Conservation (phyloP, 2,888 invertebrate species). For the Drosophila greeni region DNA sequence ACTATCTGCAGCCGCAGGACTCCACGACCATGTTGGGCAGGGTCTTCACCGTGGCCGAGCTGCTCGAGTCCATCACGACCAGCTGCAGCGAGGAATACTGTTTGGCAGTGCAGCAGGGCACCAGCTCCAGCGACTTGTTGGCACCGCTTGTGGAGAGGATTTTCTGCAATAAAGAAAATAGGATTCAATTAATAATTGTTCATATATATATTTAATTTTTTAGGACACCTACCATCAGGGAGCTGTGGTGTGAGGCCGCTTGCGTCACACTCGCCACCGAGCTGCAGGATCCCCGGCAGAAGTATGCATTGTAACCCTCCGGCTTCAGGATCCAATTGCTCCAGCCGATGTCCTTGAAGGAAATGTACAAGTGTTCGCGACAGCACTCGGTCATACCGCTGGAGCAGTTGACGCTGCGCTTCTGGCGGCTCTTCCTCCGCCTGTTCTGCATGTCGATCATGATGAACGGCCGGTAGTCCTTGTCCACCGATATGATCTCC, state of each 20-base stretch:
- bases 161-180: conserved; percentile 81
- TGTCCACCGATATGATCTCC: conserved; percentile 84
- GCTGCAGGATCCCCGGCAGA: conserved; percentile 90
- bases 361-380: conserved; percentile 88
- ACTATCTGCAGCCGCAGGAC: conserved; percentile 91
- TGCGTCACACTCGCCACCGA: conserved; percentile 85
- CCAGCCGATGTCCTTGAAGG: conserved; percentile 92
- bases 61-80: conserved; percentile 88
- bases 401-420: conserved; percentile 84
- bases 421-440: conserved; percentile 80
- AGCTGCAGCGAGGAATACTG: conserved; percentile 89
- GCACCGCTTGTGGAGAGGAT: conserved; percentile 81
- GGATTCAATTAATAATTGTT: neutral
- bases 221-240: conserved; percentile 83
- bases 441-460: conserved; percentile 88
- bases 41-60: conserved; percentile 87
- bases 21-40: conserved; percentile 95
- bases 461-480: conserved; percentile 86
- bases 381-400: conserved; percentile 88
- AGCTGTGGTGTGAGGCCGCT: conserved; percentile 84
- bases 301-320: conserved; percentile 90
- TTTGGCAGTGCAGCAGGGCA: conserved; percentile 92
- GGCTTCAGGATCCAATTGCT: conserved; percentile 92
- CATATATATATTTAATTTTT: too few species aligned
- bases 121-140: conserved; percentile 82